These are phyloP conservation scores for Dasyornis broadbenti DNA, from an alignment of 2,113 vertebrate species.

Conservation along the genomic window DNA sequence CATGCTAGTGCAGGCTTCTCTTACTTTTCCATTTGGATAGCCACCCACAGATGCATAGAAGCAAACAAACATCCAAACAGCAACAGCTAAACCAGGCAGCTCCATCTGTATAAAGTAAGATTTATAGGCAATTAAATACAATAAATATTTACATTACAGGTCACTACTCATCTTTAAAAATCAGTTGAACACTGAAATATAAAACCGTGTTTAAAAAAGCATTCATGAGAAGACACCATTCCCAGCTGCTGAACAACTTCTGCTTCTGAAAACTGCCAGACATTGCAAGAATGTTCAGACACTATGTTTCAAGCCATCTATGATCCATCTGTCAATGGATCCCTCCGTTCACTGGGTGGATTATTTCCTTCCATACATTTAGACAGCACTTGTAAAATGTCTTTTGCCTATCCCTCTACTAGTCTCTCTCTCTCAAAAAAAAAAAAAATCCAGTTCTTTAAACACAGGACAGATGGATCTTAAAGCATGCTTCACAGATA, in stretches of 20 bases:
- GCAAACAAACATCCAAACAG: slow-evolving; percentile 2
- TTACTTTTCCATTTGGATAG: slow-evolving; percentile 76
- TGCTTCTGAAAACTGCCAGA: background rate
- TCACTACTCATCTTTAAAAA: background rate
- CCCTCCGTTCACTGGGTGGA: background rate
- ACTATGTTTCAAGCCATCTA: background rate
- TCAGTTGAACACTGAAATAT: background rate
- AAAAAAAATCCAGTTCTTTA: background rate
- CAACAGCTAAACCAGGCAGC: background rate
- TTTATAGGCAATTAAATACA: background rate
- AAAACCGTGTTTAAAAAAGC: background rate
- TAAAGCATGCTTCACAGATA: background rate
- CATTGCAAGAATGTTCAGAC: background rate
- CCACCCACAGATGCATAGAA: background rate
- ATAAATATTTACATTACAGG: background rate
- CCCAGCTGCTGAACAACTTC: background rate
- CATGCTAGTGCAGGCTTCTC: slow-evolving; percentile 75
- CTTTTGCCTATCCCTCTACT: background rate
- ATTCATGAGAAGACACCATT: background rate
- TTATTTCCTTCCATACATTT: background rate
- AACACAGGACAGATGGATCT: background rate
- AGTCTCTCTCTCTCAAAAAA: background rate
- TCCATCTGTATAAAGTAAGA: slow-evolving; percentile 63
- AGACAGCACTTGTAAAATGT: background rate
- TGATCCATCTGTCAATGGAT: background rate